A percentile compares a stretch with the other conserved stretches of the same genome.
phyloP scores from a whole-genome alignment of 2,797 vertebrate species.

The Apogon hyalosoma region DNA sequence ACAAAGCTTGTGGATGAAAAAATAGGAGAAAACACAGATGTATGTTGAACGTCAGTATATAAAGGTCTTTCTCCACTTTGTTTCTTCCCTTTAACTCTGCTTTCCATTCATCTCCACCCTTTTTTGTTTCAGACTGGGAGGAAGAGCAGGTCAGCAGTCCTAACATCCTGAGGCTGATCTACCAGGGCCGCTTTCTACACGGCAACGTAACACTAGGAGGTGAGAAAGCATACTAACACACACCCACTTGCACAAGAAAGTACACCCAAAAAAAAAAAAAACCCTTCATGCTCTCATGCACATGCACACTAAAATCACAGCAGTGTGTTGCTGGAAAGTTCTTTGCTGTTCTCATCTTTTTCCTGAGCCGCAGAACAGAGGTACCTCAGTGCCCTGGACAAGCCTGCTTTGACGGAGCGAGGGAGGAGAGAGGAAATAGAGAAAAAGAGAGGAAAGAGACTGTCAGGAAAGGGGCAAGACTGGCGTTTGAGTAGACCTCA shows the following conservation, averaged over 20 bases:
- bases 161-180: conserved; percentile 97
- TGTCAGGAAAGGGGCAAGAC: conserved; percentile 65
- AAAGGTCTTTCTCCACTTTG: conserved; percentile 27
- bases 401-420: conserved; percentile 73
- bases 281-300: conserved; percentile 11
- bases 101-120: conserved; percentile 10
- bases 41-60: background rate
- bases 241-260: conserved; percentile 1
- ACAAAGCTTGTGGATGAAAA: too few species aligned
- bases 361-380: conserved; percentile 75
- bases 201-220: conserved; percentile 99
- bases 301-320: conserved; percentile 47
- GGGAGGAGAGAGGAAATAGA: conserved; percentile 74
- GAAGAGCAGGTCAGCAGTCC: conserved; percentile 98
- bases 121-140: conserved; percentile 91
- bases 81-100: conserved; percentile 42
- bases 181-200: conserved; percentile 98
- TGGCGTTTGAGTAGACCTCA: conserved; percentile 49
- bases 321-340: conserved; percentile 71
- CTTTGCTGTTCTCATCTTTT: conserved; percentile 67
- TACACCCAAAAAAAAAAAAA: conserved; percentile 22
- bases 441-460: conserved; percentile 62
- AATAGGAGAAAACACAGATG: background rate
- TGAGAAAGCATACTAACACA: conserved; percentile 75
- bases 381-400: conserved; percentile 78